Evolutionary conservation across 2,113 vertebrate genomes (phyloP), one percentile per base, ranked within the genome.

Genomic region (Tupaia tana): DNA sequence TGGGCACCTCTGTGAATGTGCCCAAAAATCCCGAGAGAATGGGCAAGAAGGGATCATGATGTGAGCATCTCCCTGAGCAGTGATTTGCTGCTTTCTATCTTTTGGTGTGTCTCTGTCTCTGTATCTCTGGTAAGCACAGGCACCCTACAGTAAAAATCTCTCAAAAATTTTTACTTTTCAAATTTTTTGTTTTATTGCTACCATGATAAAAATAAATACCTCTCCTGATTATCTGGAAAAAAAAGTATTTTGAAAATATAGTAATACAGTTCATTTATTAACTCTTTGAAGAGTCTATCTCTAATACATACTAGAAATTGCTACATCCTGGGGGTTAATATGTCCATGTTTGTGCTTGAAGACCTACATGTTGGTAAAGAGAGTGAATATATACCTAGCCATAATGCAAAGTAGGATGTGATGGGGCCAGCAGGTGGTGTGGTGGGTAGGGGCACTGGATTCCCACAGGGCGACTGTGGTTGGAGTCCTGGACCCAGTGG

Each of bases 211-310:
- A 87, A 71, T 59, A 82, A 94, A n/a, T 64, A 69, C 25, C 56
- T 19, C 15, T 3, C 22, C 16, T 73, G 43, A 67, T 9, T 67
- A 43, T 63, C 14, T 58, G 58, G 94, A 91, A 87, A 95, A 91
- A 87, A 92, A 20, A 54, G 22, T 78, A 7, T 34, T 86, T 81
- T 91, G 15, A 77, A 91, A 88, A 87, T 63, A 74, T n/a, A 85
- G 56, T 69, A 58, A 59, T n/a, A 86, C 3, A 16, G 18, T n/a
- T 87, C 18, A 63, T 89, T 67, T 29, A 79, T 80, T 87, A 34
- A 82, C 18, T 70, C 66, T 86, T 75, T 27, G 63, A 34, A 74
- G 3, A 58, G 64, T 91, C 24, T n/a, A 15, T 63, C 16, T n/a
- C 70, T 67, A 7, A 27, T 11, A 27, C 15, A 29, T 61, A 61